A percentile compares a stretch with the other conserved stretches of the same genome.
Evolutionary conservation across 2,113 vertebrate genomes (phyloP).

Genomic region (Elanus axillaris): DNA sequence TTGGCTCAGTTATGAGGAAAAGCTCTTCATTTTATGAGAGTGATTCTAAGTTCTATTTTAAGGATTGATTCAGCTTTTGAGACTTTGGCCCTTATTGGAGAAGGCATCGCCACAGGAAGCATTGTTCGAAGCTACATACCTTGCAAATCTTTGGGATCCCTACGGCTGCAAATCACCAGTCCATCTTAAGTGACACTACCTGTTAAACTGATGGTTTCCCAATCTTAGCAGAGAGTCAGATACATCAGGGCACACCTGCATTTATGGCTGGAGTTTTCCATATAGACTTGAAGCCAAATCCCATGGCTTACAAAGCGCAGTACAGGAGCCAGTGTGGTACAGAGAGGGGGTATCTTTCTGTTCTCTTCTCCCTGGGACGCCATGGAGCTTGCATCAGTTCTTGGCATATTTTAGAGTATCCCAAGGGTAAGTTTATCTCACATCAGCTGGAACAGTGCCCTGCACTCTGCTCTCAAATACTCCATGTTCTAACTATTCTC

Average conservation of each 20-base stretch:
- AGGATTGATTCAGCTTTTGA: not conserved
- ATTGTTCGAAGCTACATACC: rapidly evolving
- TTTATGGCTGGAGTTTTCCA: not conserved
- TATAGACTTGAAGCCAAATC: not conserved
- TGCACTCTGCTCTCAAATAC: not conserved
- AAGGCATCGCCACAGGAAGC: not conserved
- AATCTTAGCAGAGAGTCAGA: not conserved
- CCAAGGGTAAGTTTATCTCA: not conserved
- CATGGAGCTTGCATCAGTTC: not conserved
- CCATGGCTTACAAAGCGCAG: not conserved
- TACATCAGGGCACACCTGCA: not conserved
- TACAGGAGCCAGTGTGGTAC: not conserved
- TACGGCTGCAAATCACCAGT: not conserved
- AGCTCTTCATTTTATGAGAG: not conserved
- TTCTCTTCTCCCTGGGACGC: not conserved
- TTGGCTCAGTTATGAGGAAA: not conserved
- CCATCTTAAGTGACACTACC: not conserved
- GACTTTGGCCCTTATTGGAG: not conserved
- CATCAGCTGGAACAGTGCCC: not conserved
- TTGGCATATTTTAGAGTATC: not conserved
- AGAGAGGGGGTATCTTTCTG: not conserved
- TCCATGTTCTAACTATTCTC: not conserved
- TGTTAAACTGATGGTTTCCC: not conserved
- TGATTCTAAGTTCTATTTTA: not conserved
- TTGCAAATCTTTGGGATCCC: not conserved